Base-by-base conservation (phyloP, 2,797 vertebrate species). In the Typhlichthys subterraneus region DNA sequence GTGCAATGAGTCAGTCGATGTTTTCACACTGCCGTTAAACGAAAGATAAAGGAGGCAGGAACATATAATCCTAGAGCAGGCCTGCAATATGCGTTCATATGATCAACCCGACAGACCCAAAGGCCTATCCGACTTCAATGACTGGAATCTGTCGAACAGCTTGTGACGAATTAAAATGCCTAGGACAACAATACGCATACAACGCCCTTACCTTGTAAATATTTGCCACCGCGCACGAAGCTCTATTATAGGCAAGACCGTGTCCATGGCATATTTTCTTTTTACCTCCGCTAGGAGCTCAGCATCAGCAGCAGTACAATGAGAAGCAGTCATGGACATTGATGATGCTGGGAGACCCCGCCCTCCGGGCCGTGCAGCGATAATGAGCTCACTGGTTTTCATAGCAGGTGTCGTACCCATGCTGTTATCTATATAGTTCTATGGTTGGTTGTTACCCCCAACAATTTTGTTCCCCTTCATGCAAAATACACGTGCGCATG, bases 261-360 rank as follows among this genome's bases (percentile, higher is more conserved):
- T 78, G 88, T 91, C 92, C 95, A 94, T 94, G 65, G 60, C 83
- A 77, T 60, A 50, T 42, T 74, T 64, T 71, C 31, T 74, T 64
- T 71, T 81, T 67, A 52, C 50, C 57, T 69, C 65, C 65, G 70
- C 79, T 76, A 51, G 49, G 80, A 59, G 70, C 85, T 83, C 93
- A 93, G 91, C 94, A 94, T 93, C 94, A 94, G 93, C 94, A 92
- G 91, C 88, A 73, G 86, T 83, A 89, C 89, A 87, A 88, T 88
- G 86, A 23, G 23, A 88, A 75, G 82, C 76, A 70, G 88, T 53
- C 84, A 88, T 85, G 91, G 89, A 79, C 74, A 81, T 81, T 84
- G 92, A 91, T 92, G 92, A 90, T 88, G 91, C 89, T 88, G 90
- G 82, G 74, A 89, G 60, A 88, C 92, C 87, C 91, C 93, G 92